Conservation (phyloP, 2,113 vertebrate genomes). For the Bubalus kerabau region DNA sequence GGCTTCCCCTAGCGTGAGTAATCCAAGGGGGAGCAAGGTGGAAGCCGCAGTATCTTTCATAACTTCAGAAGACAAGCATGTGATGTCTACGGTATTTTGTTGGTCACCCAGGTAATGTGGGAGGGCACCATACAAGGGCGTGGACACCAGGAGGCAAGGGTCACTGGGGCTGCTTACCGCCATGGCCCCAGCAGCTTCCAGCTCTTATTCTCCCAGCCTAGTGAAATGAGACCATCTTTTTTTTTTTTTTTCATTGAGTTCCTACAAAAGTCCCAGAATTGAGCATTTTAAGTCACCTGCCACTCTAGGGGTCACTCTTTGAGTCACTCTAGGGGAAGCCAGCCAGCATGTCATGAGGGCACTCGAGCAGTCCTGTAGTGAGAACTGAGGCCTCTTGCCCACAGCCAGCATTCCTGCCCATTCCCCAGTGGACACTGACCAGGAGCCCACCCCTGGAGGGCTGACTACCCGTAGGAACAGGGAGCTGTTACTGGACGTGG, state of each 20-base stretch:
- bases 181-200: rapidly evolving
- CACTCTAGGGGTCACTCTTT: too few species aligned
- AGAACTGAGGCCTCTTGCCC: too few species aligned
- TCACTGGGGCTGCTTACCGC: not conserved
- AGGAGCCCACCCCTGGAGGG: rapidly evolving
- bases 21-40: not conserved
- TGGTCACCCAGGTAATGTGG: not conserved
- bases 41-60: rapidly evolving
- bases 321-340: too few species aligned
- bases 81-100: not conserved
- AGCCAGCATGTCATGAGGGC: too few species aligned
- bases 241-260: not conserved
- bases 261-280: not conserved
- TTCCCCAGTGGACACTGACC: not conserved
- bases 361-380: too few species aligned
- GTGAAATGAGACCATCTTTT: not conserved
- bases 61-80: rapidly evolving
- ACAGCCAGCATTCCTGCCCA: too few species aligned
- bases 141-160: not conserved
- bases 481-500: not conserved
- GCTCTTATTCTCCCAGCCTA: rapidly evolving
- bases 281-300: too few species aligned
- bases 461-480: not conserved
- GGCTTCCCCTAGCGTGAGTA: not conserved
- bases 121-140: rapidly evolving